Conservation (phyloP, 2,797 vertebrate genomes). For the Rhincodon typus region DNA sequence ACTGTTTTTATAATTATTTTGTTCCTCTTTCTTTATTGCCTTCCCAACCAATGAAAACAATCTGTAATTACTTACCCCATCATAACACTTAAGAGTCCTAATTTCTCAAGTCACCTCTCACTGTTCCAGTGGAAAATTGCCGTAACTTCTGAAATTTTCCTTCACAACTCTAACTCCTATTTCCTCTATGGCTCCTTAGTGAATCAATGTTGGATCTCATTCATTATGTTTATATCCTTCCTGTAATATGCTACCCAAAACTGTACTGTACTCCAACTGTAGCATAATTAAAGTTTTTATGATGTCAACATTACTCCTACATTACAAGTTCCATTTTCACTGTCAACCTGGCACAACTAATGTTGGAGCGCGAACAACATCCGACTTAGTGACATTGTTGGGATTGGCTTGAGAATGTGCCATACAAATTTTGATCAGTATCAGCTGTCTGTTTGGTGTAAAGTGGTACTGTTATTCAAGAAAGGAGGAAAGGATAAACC, state of each 20-base stretch:
- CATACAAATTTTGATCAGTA: not conserved
- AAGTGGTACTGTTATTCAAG: too few species aligned
- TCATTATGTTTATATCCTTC: not conserved
- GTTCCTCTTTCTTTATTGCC: not conserved
- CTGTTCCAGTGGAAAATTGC: not conserved
- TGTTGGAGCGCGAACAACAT: too few species aligned
- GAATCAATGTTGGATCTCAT: not conserved
- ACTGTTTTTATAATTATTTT: slow-evolving; percentile 4
- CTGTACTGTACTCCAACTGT: not conserved
- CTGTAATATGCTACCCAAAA: not conserved
- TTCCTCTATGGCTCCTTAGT: not conserved
- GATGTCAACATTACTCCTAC: not conserved
- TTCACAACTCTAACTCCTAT: not conserved
- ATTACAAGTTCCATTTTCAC: not conserved
- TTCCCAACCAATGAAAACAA: not conserved
- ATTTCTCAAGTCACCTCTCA: not conserved
- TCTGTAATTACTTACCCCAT: not conserved
- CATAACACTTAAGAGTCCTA: not conserved
- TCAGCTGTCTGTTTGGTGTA: not conserved
- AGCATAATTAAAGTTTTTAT: not conserved
- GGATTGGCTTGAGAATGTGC: not conserved
- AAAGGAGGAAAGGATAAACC: too few species aligned
- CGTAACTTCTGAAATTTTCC: not conserved
- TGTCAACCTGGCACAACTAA: not conserved
- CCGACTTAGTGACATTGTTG: not conserved